Evolutionary conservation across 2,113 vertebrate genomes (phyloP).

Genomic region (Crotalus helleri): DNA sequence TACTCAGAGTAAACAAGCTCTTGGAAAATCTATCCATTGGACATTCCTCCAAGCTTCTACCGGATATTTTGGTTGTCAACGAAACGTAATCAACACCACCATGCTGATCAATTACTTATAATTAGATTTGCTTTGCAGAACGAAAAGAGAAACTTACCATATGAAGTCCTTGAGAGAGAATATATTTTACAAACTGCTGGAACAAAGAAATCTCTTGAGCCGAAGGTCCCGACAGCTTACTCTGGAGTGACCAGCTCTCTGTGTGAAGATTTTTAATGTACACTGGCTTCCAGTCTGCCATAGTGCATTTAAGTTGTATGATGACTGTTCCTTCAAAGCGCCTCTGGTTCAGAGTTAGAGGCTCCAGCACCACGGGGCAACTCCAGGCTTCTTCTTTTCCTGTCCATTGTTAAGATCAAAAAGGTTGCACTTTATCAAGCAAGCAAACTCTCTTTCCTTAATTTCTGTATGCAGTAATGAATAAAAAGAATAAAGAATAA

Average conservation of each 20-base stretch:
- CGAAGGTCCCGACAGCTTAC: conserved; percentile 20
- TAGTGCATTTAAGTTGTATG: conserved; percentile 75
- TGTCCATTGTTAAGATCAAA: conserved; percentile 25
- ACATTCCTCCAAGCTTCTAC: neutral
- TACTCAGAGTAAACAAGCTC: neutral
- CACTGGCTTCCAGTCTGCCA: conserved; percentile 67
- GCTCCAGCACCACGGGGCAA: conserved; percentile 77
- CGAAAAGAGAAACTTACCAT: conserved; percentile 72
- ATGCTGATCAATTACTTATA: neutral
- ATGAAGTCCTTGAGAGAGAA: conserved; percentile 66
- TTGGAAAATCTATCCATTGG: neutral
- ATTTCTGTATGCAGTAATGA: neutral
- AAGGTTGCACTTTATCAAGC: neutral
- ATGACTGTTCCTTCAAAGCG: conserved; percentile 64
- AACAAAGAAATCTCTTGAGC: conserved; percentile 47
- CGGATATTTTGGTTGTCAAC: neutral
- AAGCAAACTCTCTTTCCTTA: neutral
- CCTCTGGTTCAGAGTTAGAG: conserved; percentile 74
- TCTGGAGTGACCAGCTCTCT: conserved; percentile 81
- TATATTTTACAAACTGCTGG: conserved; percentile 67
- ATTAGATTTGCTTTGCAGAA: neutral
- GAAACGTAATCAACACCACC: neutral
- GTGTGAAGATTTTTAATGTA: conserved; percentile 55
- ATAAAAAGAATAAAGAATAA: neutral
- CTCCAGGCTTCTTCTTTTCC: conserved; percentile 57